Percentiles rank a stretch among this genome's conserved stretches.
Conservation (phyloP, 2,888 invertebrate species). For the Nudaria mundana region DNA sequence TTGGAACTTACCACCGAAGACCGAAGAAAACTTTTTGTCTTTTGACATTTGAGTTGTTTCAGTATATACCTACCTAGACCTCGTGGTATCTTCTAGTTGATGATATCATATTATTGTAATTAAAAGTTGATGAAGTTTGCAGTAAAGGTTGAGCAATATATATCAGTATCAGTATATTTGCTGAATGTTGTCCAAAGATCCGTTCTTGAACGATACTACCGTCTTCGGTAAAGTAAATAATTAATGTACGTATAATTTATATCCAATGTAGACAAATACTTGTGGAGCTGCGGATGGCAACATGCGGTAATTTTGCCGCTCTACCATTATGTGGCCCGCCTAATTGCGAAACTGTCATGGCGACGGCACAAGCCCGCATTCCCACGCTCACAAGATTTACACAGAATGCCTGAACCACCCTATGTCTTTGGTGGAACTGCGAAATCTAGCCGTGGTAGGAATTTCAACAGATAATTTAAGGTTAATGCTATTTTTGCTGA, state of each 20-base stretch:
- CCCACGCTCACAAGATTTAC: slow-evolving; percentile 49
- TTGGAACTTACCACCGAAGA: too few species aligned
- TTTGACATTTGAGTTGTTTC: too few species aligned
- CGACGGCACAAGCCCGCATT: slow-evolving; percentile 47
- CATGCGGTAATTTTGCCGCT: slow-evolving; percentile 33
- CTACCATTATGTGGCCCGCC: slow-evolving; percentile 49
- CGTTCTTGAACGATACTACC: too few species aligned
- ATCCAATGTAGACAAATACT: slow-evolving; percentile 27
- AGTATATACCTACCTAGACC: too few species aligned
- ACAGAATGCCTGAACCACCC: slow-evolving; percentile 47
- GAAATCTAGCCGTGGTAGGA: slow-evolving; percentile 39
- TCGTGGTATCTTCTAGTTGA: too few species aligned
- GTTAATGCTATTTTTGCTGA: slow-evolving; percentile 21
- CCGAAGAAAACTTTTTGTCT: too few species aligned
- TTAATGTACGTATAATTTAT: slow-evolving; percentile 20
- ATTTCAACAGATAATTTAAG: slow-evolving; percentile 32
- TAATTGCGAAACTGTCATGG: slow-evolving; percentile 59
- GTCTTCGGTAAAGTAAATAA: slow-evolving; percentile 14
- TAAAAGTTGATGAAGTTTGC: too few species aligned
- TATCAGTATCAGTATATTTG: too few species aligned
- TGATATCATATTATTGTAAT: too few species aligned
- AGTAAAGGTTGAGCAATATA: too few species aligned
- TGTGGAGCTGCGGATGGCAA: slow-evolving; percentile 17
- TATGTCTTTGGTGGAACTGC: slow-evolving; percentile 43
- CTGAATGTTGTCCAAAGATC: too few species aligned